Evolutionary conservation across 2,113 vertebrate genomes (phyloP).

Genomic region (Anarrhichthys ocellatus): DNA sequence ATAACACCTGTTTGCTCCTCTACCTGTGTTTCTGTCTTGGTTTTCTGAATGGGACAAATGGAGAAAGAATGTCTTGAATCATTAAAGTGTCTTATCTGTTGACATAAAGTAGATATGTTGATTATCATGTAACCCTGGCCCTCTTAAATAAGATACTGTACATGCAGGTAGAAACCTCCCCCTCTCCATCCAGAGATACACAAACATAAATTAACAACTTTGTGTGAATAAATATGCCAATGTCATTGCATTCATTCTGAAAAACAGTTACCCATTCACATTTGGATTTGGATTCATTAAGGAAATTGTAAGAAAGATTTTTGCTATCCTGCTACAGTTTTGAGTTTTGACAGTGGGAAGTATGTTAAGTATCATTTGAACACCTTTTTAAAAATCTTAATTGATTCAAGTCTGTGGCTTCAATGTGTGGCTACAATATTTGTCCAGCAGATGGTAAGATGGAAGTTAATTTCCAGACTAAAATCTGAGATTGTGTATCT

Average conservation of each 20-base stretch:
- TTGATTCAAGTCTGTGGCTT: background rate
- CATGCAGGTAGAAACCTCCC: background rate
- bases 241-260: background rate
- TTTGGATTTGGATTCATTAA: background rate
- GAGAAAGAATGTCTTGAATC: background rate
- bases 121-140: background rate
- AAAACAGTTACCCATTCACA: background rate
- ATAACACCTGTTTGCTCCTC: background rate
- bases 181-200: background rate
- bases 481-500: background rate
- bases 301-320: background rate
- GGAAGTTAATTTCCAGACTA: background rate
- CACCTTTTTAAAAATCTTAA: background rate
- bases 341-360: background rate
- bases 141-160: background rate
- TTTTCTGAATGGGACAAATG: background rate
- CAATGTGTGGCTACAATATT: background rate
- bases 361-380: background rate
- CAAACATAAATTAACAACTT: background rate
- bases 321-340: background rate
- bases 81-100: background rate
- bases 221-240: background rate
- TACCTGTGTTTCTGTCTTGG: background rate
- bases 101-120: background rate
- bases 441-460: slow-evolving; percentile 20